Evolutionary conservation across 2,888 invertebrate species (phyloP), one percentile per base, ranked within the genome.

Genomic region (Gari tellinella): DNA sequence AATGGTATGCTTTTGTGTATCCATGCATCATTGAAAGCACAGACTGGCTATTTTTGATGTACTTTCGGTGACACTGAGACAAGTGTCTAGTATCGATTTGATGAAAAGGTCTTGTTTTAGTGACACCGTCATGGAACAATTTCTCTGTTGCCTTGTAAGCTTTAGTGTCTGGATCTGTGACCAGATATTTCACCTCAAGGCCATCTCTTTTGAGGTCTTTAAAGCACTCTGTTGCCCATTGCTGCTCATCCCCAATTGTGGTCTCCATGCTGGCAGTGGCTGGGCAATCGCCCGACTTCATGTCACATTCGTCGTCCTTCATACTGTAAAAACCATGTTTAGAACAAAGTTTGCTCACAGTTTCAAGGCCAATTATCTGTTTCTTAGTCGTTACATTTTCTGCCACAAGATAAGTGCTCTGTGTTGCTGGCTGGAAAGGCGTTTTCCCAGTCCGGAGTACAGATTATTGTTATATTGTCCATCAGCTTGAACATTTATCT

Each of bases 191-290:
- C 12, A 55, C 48, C 23, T 45, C 55, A n/a, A 26, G 5, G 10
- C 57, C 45, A 15, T 58, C 31, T n/a, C 17, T 31, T 31, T n/a
- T 12, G 2, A 58, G 46, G 8, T 43, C 10, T 14, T 14, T 14
- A 2, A 58, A 17, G 23, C 19, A 25, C n/a, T 8, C 5, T 21
- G 12, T 31, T 21, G 46, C 57, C 17, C 58, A 58, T 19, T n/a
- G 19, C 10, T 40, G 5, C 21, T 58, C 58, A 48, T 58, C 48
- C 12, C 46, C 26, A 46, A 58, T 58, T 10, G 26, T 46, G 8
- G 58, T 58, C 37, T 58, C 58, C 46, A 58, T 58, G 21, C 58
- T 37, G 31, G 48, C 48, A 12, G 58, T 58, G 14, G 58, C 46
- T 7, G 58, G 19, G 48, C 58, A 58, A 3, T 7, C 12, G 12